A percentile compares a stretch with the other conserved stretches of the same genome.
Evolutionary conservation across 2,888 invertebrate genomes (phyloP).

Genomic region (Chymomyza fuscimana): DNA sequence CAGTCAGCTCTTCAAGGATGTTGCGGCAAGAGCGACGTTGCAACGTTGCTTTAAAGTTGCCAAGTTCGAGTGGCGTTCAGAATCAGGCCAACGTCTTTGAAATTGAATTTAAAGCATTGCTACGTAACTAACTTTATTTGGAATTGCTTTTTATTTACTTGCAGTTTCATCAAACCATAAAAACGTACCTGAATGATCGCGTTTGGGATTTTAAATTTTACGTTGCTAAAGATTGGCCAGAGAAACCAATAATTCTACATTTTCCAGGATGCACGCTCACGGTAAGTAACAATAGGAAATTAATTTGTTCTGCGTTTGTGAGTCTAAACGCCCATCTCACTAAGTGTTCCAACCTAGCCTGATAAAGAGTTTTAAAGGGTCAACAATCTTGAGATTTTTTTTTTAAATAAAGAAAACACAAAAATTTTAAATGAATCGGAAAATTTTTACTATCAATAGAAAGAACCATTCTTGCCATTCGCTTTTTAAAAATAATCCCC

Average conservation of each 20-base stretch:
- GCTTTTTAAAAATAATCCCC: too few species aligned
- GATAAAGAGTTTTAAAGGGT: too few species aligned
- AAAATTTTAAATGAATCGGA: too few species aligned
- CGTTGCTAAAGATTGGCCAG: constrained; percentile 93
- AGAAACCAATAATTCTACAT: constrained; percentile 90
- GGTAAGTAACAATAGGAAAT: constrained; percentile 81
- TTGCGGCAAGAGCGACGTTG: neutral
- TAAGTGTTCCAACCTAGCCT: too few species aligned
- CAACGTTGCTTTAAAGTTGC: neutral
- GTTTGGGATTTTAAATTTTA: constrained; percentile 95
- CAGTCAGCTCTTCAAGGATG: neutral
- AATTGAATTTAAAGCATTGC: neutral
- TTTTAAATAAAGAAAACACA: too few species aligned
- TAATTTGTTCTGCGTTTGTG: too few species aligned
- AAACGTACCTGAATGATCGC: constrained; percentile 92
- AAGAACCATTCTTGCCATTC: too few species aligned
- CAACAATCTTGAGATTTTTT: too few species aligned
- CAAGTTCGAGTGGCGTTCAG: neutral
- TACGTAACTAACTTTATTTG: neutral
- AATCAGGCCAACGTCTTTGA: neutral
- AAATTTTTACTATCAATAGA: too few species aligned
- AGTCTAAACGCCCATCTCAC: too few species aligned
- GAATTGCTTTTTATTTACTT: constrained; percentile 71
- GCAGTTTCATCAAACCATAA: constrained; percentile 94
- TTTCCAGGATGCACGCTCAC: constrained; percentile 93